These are phyloP conservation scores for Drosophila watanabei DNA, from an alignment of 1,140 invertebrate genomes.

Conservation along the genomic window DNA sequence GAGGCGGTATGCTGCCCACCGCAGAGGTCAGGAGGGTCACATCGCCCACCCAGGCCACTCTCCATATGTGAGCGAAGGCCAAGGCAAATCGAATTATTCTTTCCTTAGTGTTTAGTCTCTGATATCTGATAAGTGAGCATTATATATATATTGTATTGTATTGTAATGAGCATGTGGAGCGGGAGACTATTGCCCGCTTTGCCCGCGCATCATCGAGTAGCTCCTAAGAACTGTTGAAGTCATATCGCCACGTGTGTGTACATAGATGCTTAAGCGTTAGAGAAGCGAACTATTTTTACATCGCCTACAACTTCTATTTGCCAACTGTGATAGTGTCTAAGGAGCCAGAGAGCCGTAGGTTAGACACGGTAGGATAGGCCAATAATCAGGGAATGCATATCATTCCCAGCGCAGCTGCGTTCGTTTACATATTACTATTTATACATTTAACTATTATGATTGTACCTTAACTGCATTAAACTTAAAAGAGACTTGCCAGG, in stretches of 20 bases:
- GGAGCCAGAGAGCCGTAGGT: conserved; percentile 14
- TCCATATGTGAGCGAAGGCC: conserved; percentile 56
- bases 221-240: conserved; percentile 25
- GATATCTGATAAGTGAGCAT: conserved; percentile 35
- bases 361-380: conserved; percentile 40
- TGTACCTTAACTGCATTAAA: conserved; percentile 24
- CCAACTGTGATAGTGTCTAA: conserved; percentile 63
- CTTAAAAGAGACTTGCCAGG: conserved; percentile 45
- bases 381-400: conserved; percentile 37
- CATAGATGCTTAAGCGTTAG: conserved; percentile 4
- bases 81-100: conserved; percentile 20
- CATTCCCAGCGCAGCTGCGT: conserved; percentile 35
- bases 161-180: conserved; percentile 25
- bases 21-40: not conserved
- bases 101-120: not conserved
- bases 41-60: conserved; percentile 54
- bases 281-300: conserved; percentile 19
- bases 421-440: conserved; percentile 4
- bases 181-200: conserved; percentile 41
- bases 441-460: conserved; percentile 1
- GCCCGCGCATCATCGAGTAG: conserved; percentile 18
- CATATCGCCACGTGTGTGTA: conserved; percentile 32
- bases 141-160: conserved; percentile 25
- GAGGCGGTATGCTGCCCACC: not conserved
- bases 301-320: conserved; percentile 24